These are phyloP conservation scores for Patella pellucida DNA, from an alignment of 2,888 invertebrate genomes.

Conservation along the genomic window DNA sequence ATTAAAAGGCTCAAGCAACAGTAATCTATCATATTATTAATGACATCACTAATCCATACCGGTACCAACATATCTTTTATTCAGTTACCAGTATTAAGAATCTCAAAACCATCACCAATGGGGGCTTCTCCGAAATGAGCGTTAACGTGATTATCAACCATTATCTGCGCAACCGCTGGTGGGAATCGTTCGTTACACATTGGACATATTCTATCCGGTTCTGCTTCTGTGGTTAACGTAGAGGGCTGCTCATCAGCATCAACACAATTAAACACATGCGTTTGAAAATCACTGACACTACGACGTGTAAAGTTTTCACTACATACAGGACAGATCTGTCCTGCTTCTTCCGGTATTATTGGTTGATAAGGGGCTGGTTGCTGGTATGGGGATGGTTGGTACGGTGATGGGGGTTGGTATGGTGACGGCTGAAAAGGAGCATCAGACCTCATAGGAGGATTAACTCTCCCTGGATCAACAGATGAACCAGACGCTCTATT, in stretches of 20 bases:
- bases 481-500: too few species aligned
- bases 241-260: not conserved
- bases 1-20: too few species aligned
- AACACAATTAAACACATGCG: not conserved
- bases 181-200: not conserved
- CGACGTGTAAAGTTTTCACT: not conserved
- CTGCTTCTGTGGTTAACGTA: not conserved
- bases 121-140: conserved; percentile 4
- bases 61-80: too few species aligned
- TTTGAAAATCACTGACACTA: not conserved
- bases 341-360: too few species aligned
- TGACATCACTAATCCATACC: too few species aligned
- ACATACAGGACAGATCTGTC: not conserved
- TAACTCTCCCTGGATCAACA: too few species aligned
- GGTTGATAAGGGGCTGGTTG: too few species aligned
- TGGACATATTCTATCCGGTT: not conserved
- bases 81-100: not conserved
- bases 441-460: too few species aligned
- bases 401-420: too few species aligned
- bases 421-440: too few species aligned
- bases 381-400: too few species aligned
- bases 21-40: too few species aligned
- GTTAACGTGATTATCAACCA: not conserved
- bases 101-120: not conserved
- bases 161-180: not conserved